These are phyloP conservation scores for Thalassophryne amazonica DNA, from an alignment of 2,797 vertebrate genomes.

Conservation along the genomic window DNA sequence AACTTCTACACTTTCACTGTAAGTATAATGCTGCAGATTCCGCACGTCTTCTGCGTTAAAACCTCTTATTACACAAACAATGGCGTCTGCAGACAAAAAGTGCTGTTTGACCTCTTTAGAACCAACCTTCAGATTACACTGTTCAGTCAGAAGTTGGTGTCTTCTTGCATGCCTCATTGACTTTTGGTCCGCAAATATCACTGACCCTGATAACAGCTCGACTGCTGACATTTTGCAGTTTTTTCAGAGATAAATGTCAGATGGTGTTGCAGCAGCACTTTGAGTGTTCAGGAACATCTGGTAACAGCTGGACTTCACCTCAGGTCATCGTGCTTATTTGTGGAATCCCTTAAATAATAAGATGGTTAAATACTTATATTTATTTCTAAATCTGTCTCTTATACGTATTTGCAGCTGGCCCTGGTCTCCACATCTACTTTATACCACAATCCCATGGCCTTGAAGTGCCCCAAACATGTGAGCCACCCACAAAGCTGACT, in stretches of 20 bases:
- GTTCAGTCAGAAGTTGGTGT: not conserved
- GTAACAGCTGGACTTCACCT: conserved; percentile 10
- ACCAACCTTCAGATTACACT: not conserved
- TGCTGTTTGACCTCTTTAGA: not conserved
- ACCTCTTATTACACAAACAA: no score
- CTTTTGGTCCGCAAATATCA: not conserved
- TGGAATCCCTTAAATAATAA: not conserved
- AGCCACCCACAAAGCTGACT: conserved; percentile 57
- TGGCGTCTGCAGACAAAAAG: not conserved
- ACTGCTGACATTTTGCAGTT: not conserved
- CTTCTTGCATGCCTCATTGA: conserved; percentile 1
- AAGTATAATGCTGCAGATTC: conserved; percentile 26
- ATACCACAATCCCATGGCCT: conserved; percentile 40
- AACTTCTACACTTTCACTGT: conserved; percentile 18
- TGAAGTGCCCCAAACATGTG: conserved; percentile 23
- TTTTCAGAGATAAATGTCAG: not conserved
- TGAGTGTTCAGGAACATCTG: conserved; percentile 33
- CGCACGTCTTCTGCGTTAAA: not conserved
- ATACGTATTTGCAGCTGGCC: conserved; percentile 7
- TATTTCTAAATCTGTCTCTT: conserved; percentile 5
- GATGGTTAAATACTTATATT: conserved; percentile 1
- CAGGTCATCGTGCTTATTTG: not conserved
- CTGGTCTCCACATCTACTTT: not conserved
- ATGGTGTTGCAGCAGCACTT: not conserved
- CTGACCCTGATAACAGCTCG: not conserved